Base-by-base conservation (phyloP, 1,140 invertebrate species). In the Lanistes nyassanus region DNA sequence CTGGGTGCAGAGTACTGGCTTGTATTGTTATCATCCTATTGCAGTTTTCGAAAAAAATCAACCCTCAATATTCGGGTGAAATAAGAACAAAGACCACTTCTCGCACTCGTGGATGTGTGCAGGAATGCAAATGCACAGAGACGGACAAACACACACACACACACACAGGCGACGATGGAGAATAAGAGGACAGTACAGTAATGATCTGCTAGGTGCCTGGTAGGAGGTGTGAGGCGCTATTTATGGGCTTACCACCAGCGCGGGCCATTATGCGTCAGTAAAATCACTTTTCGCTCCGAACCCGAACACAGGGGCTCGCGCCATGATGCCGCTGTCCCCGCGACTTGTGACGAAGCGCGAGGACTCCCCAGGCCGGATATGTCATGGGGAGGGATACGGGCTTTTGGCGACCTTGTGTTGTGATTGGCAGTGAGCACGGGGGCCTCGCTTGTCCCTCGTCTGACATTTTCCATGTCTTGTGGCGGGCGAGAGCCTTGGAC, bases 251-350 rank as follows among this genome's bases (percentile, higher is more conserved):
- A n/a, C n/a, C 56, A 11, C 23, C 9, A 60, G 29, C 31, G 7
- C 51, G 31, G 51, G 19, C 47, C 42, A 62, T 72, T 72, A 72
- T 62, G 55, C 39, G 70, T 72, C 70, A 72, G 36, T 3, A 47
- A 16, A 34, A 60, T 62, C 70, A 55, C 56, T 55, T 31, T 21
- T 47, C 9, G 42, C 42, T 1, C 9, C 9, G 9, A 47, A 47
- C 9, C 42, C 42, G 42, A 47, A 16, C 42, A 16, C 19, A 9
- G 9, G 19, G 42, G 2, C 42, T 47, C 42, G 42, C 42, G 0
- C 42, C 42, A 47, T 47, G 42, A 47, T 47, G 42, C 42, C 42
- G 9, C 42, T 9, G 9, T 47, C 42, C 39, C 42, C 42, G n/a
- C n/a, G 42, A 47, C 19, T 47, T 9, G 9, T 13, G 2, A 47